Evolutionary conservation across 2,888 invertebrate genomes (phyloP), one percentile per base, ranked within the genome.

Genomic region (Tyria jacobaeae): DNA sequence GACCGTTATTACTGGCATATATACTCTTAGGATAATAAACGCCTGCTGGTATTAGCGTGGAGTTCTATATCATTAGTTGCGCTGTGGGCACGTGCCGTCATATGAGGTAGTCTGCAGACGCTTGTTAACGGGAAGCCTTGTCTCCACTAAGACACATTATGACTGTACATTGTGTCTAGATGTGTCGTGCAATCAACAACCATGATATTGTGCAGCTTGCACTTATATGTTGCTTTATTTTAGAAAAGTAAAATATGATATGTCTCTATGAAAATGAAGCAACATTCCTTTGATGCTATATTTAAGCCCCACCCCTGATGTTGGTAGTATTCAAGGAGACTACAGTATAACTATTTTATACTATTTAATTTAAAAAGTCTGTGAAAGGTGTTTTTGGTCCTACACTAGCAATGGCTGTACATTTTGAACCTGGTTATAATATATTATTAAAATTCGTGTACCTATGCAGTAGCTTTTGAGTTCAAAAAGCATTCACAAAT

Each of bases 51-150:
- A 83, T 81, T 78, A 76, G 70, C 52, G 66, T 66, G 64, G 71
- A 71, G 73, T 75, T 71, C 79, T 83, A 73, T 88, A 79, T 87
- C 80, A 88, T 88, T 87, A 87, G 81, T 76, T 64, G 74, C 65
- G 72, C 71, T 68, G 76, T 64, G 61, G 80, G 83, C 87, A 85
- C 88, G 86, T 83, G 87, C 84, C 75, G 70, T 65, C 67, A 68
- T 70, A 79, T 77, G 82, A 81, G 81, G 41, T 50, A 44, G 50
- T 34, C 53, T 44, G n/a, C 17, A 50, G 55, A 34, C 34, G 34
- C 24, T 34, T n/a, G 55, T 41, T 34, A 10, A 52, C n/a, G 15
- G 24, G 31, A 21, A 47, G 35, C 51, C 34, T 44, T 34, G 47
- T 55, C 34, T 7, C 21, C 24, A 14, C 5, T 47, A 31, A 15